Conservation (phyloP, 2,888 invertebrate genomes). For the Bellardia pandia region DNA sequence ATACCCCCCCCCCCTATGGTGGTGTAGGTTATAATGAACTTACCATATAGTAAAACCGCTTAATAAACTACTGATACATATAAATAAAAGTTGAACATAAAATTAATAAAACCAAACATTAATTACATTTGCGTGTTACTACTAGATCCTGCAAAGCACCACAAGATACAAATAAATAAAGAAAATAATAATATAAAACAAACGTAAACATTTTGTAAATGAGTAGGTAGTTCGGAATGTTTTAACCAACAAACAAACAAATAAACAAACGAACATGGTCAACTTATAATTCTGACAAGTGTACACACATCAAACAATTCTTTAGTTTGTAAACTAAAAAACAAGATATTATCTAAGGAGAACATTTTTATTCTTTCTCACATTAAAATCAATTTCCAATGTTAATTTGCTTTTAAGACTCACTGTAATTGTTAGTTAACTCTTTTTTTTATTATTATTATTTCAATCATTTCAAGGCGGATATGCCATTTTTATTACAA, state of each 20-base stretch:
- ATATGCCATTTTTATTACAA: conserved; percentile 18
- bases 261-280: conserved; percentile 7
- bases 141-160: conserved; percentile 17
- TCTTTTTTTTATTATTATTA: neutral
- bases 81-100: conserved; percentile 20
- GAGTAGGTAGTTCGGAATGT: conserved; percentile 25
- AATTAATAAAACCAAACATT: conserved; percentile 40
- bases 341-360: no score
- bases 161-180: conserved; percentile 4
- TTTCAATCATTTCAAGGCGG: neutral
- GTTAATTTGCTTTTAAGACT: neutral
- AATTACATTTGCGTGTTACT: conserved; percentile 46
- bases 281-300: conserved; percentile 18
- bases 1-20: no score
- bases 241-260: conserved; percentile 16
- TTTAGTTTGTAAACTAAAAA: neutral
- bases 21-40: no score
- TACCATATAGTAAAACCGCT: neutral
- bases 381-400: neutral
- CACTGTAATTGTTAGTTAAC: neutral
- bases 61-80: neutral
- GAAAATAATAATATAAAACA: neutral
- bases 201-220: neutral
- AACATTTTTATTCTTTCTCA: neutral
- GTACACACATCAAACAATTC: neutral